phyloP scores from a whole-genome alignment of 2,797 vertebrate species.

The Discoglossus pictus region DNA sequence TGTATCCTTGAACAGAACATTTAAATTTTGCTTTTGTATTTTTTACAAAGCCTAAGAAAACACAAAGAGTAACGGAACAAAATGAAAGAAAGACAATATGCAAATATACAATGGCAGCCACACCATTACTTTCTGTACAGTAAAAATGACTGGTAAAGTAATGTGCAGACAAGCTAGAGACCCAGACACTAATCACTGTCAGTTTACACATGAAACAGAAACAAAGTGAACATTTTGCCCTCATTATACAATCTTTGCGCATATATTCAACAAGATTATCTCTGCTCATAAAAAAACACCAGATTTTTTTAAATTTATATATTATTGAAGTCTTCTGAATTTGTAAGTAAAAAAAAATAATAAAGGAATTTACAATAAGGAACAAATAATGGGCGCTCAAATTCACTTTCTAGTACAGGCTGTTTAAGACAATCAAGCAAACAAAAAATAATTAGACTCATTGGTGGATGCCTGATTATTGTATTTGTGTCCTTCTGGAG shows the following conservation, averaged over 20 bases:
- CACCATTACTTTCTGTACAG: constrained; percentile 65
- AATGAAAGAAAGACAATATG: constrained; percentile 69
- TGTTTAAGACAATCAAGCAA: no score
- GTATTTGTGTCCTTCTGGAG: no score
- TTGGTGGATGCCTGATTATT: no score
- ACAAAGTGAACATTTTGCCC: constrained; percentile 64
- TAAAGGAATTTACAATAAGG: no score
- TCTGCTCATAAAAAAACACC: no score
- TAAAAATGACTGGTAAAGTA: constrained; percentile 60
- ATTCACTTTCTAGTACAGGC: no score
- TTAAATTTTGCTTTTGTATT: constrained; percentile 61
- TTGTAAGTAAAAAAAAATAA: no score
- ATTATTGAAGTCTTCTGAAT: no score
- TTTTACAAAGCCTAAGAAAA: constrained; percentile 61
- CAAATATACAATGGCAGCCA: constrained; percentile 67
- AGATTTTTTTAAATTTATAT: no score
- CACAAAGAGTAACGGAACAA: constrained; percentile 58
- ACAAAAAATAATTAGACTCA: no score
- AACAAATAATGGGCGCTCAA: no score
- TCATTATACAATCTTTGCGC: constrained; percentile 62
- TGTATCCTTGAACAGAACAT: constrained; percentile 99
- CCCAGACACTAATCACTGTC: constrained; percentile 54
- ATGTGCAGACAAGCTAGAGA: constrained; percentile 61
- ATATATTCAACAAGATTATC: background rate
- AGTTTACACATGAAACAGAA: constrained; percentile 44